Evolutionary conservation across 2,888 invertebrate species (phyloP).

Genomic region (Meiosimyza decipiens): DNA sequence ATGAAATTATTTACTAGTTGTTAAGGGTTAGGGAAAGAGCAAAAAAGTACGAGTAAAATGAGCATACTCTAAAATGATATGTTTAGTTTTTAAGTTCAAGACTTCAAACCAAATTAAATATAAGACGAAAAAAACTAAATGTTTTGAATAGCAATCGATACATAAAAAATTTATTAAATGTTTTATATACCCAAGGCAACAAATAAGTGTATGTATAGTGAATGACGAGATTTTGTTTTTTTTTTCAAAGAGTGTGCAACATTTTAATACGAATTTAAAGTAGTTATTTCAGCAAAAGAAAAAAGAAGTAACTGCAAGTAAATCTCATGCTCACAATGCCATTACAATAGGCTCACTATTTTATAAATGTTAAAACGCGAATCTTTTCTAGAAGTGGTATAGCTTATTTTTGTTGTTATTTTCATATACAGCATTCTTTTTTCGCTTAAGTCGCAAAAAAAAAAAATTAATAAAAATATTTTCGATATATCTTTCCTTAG

Average conservation of each 20-base stretch:
- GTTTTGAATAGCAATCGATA: conserved; percentile 15
- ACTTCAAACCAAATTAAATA: conserved; percentile 33
- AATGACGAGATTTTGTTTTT: conserved; percentile 1
- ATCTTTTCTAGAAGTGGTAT: no score
- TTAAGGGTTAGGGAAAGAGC: conserved; percentile 13
- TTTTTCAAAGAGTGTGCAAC: background rate
- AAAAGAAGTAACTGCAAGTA: no score
- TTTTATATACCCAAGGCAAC: conserved; percentile 38
- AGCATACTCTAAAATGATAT: background rate
- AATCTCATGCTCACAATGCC: no score
- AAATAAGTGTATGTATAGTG: conserved; percentile 33
- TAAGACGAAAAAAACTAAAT: conserved; percentile 32
- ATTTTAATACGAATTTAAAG: conserved; percentile 56
- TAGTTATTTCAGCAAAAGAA: conserved; percentile 41
- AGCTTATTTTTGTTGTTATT: no score
- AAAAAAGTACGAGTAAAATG: conserved; percentile 6
- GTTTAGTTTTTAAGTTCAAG: conserved; percentile 36
- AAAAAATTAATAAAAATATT: no score
- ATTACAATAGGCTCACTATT: no score
- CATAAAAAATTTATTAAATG: background rate
- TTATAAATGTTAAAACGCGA: no score
- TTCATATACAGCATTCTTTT: no score
- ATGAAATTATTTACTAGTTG: background rate
- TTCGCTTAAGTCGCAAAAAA: no score
- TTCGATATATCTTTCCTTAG: no score